Base-by-base conservation (phyloP, 1,140 invertebrate genomes). In the Drosophila micromelanica region DNA sequence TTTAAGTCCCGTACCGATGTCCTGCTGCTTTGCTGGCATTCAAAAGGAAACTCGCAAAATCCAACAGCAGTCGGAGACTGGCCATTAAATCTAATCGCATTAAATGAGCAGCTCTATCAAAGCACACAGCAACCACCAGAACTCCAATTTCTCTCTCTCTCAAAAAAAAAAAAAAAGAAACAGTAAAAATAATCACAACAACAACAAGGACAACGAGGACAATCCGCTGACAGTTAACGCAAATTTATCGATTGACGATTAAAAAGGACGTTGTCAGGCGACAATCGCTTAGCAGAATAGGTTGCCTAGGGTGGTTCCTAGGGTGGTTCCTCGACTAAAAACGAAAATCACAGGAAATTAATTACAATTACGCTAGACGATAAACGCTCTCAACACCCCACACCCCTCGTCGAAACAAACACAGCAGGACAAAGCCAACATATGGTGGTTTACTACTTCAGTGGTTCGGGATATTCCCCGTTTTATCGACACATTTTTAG, bases 171-270 rank as follows among this genome's bases (percentile, higher is more conserved):
- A 46, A 35, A 62, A 9, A 5, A 38, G 23, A 45, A 12, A 7
- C 46, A 27, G 67, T 40, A n/a, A 52, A 69, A 69, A 69, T 61
- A 54, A 62, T 52, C 56, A 56, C 35, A 30, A n/a, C 27, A 52
- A 30, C 59, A 69, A 49, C 37, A 27, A 37, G 17, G 30, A 54
- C 20, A 20, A 51, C 49, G 40, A 56, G 64, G 57, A 61, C 77
- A 72, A 70, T 72, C 67, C 76, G 82, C 51, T 78, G 76, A 89
- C 79, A 89, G 84, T 84, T 79, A 89, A 89, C 84, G 84, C 84
- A 87, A 89, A 87, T 87, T 89, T 89, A 89, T 87, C 84, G 84
- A 87, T 87, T 87, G 76, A 71, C 84, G 84, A 84, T 87, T 89
- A 90, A 84, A 89, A 80, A 75, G 64, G 67, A 38, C 51, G 52